These are phyloP conservation scores for Ornithoptera priamus DNA, from an alignment of 2,888 invertebrate species.

Conservation along the genomic window DNA sequence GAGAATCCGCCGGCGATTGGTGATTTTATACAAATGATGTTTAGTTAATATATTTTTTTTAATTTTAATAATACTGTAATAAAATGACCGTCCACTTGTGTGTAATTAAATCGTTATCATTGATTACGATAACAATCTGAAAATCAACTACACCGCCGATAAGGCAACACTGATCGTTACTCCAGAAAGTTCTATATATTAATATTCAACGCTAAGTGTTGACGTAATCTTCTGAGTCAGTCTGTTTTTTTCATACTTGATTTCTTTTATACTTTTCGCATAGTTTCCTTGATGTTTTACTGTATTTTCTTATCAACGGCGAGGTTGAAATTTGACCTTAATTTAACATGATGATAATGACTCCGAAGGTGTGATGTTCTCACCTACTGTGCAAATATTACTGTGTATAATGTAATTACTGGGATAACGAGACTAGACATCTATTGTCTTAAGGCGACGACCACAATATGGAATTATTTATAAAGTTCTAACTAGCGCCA, in stretches of 20 bases:
- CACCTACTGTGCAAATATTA: not conserved
- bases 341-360: not conserved
- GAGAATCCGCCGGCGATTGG: too few relatives aligned
- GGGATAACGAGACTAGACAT: too few relatives aligned
- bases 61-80: not conserved
- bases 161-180: conserved; percentile 11
- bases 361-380: not conserved
- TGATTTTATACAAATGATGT: too few relatives aligned
- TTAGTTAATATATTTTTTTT: not conserved
- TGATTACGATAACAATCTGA: conserved; percentile 18
- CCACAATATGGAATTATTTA: too few relatives aligned
- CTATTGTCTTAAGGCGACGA: too few relatives aligned
- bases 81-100: conserved; percentile 21
- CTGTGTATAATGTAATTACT: too few relatives aligned
- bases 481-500: too few relatives aligned
- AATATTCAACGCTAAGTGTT: conserved; percentile 8
- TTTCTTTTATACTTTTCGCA: not conserved
- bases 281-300: not conserved
- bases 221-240: conserved; percentile 1
- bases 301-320: too few relatives aligned
- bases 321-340: too few relatives aligned
- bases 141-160: conserved; percentile 14
- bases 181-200: conserved; percentile 24
- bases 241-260: not conserved
- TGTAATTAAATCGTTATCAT: conserved; percentile 24